phyloP scores from a whole-genome alignment of 2,797 vertebrate genomes.

The Threskiornis aethiopicus region DNA sequence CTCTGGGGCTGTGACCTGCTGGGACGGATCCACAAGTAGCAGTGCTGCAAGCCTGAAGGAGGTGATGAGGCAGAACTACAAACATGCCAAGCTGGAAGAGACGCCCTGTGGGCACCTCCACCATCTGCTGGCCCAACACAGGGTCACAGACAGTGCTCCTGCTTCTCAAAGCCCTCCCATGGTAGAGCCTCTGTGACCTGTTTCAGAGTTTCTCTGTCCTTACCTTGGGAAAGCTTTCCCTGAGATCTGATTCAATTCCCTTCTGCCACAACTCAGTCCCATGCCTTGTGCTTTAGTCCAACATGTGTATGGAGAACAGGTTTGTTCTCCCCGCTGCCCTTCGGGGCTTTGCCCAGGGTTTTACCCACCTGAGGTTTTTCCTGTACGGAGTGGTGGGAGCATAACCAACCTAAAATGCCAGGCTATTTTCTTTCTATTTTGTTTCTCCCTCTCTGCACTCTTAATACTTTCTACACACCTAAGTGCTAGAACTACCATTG shows the following conservation, averaged over 20 bases:
- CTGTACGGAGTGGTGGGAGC: background rate
- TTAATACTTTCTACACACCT: background rate
- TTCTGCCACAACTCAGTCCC: background rate
- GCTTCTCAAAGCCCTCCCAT: background rate
- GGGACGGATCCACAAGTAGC: background rate
- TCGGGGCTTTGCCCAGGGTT: background rate
- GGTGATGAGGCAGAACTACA: background rate
- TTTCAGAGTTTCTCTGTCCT: background rate
- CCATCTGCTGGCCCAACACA: background rate
- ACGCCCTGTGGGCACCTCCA: background rate
- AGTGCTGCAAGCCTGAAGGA: background rate
- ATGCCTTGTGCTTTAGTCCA: background rate
- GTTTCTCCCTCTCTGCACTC: background rate
- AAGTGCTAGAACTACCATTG: background rate
- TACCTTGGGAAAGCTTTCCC: background rate
- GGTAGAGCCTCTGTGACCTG: background rate
- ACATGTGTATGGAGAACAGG: fast-evolving
- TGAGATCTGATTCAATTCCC: background rate
- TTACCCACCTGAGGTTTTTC: background rate
- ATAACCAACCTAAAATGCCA: fast-evolving
- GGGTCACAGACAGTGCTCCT: fast-evolving
- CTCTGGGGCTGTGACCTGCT: background rate
- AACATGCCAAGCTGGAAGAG: fast-evolving
- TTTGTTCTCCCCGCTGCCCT: background rate
- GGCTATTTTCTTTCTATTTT: background rate